phyloP scores from a whole-genome alignment of 2,113 vertebrate genomes.

The Brachirus orientalis region DNA sequence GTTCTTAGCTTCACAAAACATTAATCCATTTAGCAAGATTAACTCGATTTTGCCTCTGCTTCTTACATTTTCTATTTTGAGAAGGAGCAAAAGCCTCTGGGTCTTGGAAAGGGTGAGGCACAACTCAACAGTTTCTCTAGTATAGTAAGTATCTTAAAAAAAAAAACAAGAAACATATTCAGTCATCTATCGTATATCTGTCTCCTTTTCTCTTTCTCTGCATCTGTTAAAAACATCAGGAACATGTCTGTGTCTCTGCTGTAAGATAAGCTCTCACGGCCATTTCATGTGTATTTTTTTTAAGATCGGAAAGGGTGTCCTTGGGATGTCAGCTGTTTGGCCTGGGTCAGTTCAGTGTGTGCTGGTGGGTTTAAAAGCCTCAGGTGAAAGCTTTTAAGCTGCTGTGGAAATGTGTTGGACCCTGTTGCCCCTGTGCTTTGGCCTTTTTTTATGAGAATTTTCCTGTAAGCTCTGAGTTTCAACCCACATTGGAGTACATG shows the following conservation, averaged over 20 bases:
- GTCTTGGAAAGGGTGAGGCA: background rate
- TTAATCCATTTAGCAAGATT: conserved; percentile 50
- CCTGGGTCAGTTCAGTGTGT: conserved; percentile 5
- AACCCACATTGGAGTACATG: background rate
- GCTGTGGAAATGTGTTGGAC: background rate
- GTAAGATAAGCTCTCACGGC: conserved; percentile 38
- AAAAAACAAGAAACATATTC: background rate
- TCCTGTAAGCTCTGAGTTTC: background rate
- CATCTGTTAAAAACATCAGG: conserved; percentile 55
- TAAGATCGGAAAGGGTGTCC: conserved; percentile 30
- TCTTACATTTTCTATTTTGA: conserved; percentile 58
- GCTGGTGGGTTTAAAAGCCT: conserved; percentile 31
- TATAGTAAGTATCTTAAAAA: background rate
- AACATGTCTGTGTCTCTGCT: conserved; percentile 20
- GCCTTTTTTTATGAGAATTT: background rate
- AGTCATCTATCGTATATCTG: background rate
- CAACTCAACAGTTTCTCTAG: conserved; percentile 18
- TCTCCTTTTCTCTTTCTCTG: background rate
- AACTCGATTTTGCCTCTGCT: conserved; percentile 8
- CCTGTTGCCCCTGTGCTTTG: background rate
- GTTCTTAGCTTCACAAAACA: conserved; percentile 45
- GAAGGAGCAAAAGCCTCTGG: conserved; percentile 15
- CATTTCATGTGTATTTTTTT: conserved; percentile 52
- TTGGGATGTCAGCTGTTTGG: conserved; percentile 46
- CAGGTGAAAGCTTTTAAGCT: conserved; percentile 32